Conservation (phyloP, 2,113 vertebrate species). For the Mixornis gularis region DNA sequence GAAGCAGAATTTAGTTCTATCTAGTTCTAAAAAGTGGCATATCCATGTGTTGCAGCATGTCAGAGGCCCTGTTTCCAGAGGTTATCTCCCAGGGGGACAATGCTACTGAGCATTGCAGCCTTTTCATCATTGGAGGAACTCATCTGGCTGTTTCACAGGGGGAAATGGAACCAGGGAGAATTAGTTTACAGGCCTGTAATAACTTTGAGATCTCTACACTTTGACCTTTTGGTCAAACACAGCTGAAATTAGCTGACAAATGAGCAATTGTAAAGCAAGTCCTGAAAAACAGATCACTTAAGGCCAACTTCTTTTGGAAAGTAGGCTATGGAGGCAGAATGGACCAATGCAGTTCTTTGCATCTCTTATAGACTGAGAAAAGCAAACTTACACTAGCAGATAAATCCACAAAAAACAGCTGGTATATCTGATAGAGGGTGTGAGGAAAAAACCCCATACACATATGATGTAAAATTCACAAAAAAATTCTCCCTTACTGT, state of each 20-base stretch:
- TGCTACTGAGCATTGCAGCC: rapidly evolving
- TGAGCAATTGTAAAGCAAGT: neutral
- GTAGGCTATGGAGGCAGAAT: neutral
- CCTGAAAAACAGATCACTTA: neutral
- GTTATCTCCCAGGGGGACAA: neutral
- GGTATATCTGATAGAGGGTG: neutral
- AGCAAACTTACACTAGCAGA: neutral
- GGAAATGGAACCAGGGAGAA: neutral
- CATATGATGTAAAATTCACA: neutral
- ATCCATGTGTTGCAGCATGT: neutral
- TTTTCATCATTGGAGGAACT: neutral
- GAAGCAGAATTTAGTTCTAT: neutral
- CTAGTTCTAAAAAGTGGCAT: neutral
- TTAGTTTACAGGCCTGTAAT: neutral
- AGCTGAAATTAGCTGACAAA: neutral
- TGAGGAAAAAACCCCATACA: neutral
- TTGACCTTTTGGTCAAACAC: neutral
- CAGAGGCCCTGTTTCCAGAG: neutral
- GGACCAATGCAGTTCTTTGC: neutral
- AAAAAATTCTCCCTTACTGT: neutral
- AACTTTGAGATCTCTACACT: neutral
- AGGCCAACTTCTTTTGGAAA: neutral
- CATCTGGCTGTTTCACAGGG: neutral
- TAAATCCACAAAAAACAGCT: neutral
- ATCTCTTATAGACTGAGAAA: neutral